Conservation (phyloP, 2,113 vertebrate species). For the Elephantulus edwardii region DNA sequence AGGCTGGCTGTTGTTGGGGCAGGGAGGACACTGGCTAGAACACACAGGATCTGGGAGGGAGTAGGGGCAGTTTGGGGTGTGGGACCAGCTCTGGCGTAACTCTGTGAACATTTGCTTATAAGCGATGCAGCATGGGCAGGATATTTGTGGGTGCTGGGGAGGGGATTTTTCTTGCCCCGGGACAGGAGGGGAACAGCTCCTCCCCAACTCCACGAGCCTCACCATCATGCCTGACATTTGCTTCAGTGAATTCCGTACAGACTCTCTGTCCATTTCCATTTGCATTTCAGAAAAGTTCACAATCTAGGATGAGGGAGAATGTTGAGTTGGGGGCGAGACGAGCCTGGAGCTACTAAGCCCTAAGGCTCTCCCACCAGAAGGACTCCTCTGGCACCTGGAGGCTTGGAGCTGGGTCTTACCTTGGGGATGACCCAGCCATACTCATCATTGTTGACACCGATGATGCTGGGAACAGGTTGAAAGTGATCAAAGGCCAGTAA, state of each 20-base stretch:
- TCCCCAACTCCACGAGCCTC: neutral
- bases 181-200: neutral
- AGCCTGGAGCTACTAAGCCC: neutral
- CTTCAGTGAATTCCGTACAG: neutral
- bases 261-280: slow-evolving; percentile 66
- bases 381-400: neutral
- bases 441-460: slow-evolving; percentile 88
- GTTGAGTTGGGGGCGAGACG: neutral
- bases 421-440: slow-evolving; percentile 84
- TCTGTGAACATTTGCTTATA: neutral
- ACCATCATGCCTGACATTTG: neutral
- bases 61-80: neutral
- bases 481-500: slow-evolving; percentile 83
- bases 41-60: neutral
- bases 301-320: slow-evolving; percentile 43
- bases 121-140: no score
- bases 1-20: neutral
- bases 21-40: neutral
- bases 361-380: neutral
- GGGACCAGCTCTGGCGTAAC: neutral
- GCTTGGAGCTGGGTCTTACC: slow-evolving; percentile 49
- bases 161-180: neutral
- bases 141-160: neutral
- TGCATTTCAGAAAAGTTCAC: neutral
- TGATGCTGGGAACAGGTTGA: slow-evolving; percentile 83